Percentiles rank a stretch among this genome's conserved stretches.
Evolutionary conservation across 2,113 vertebrate genomes (phyloP).

Genomic region (Alligator sinensis): DNA sequence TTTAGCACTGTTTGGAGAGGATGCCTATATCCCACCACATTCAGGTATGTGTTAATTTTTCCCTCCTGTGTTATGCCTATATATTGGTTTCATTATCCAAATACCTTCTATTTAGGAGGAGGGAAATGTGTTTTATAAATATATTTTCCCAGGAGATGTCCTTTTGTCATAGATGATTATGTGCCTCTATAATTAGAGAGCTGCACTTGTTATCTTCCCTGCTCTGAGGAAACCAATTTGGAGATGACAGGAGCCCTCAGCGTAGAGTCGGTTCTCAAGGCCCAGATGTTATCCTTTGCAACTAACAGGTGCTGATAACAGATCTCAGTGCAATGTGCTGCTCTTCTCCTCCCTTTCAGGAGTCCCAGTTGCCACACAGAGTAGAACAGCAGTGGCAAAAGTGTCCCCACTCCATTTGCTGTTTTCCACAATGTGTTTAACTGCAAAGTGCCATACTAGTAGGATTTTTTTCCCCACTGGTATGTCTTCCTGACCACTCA

Average conservation of each 20-base stretch:
- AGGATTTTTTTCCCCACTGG: background rate
- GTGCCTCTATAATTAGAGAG: background rate
- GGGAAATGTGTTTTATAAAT: constrained; percentile 6
- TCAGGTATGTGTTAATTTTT: background rate
- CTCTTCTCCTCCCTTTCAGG: background rate
- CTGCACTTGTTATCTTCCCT: background rate
- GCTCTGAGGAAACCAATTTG: background rate
- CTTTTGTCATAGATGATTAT: background rate
- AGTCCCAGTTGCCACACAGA: background rate
- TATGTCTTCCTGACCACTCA: background rate
- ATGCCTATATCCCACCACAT: background rate
- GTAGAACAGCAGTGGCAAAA: background rate
- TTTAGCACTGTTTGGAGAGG: too few species aligned
- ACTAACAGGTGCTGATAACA: background rate
- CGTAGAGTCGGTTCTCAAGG: rapidly evolving
- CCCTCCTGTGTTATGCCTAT: background rate
- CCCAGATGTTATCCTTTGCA: background rate
- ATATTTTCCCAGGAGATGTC: background rate
- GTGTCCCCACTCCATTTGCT: background rate
- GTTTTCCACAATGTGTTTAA: background rate
- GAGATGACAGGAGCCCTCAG: background rate
- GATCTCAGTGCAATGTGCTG: background rate
- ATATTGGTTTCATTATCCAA: background rate
- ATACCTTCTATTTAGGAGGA: background rate
- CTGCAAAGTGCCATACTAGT: background rate